Base-by-base conservation (phyloP, 2,797 vertebrate species). In the Chromis chromis region DNA sequence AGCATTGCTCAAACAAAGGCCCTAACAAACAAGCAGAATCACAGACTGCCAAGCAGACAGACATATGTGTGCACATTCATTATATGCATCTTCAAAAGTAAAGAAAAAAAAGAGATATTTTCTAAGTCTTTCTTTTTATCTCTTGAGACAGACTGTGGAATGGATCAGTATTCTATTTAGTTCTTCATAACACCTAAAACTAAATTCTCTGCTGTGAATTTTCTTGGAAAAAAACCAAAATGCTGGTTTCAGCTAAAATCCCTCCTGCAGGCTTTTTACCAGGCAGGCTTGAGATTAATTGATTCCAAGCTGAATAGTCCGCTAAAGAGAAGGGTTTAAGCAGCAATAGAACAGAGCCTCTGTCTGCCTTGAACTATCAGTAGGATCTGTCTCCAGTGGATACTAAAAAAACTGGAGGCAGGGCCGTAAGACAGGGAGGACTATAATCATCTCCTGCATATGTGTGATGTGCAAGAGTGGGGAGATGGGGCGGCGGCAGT, bases 391-490 rank as follows among this genome's bases (percentile, higher is more conserved):
- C 91, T 89, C 90, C 75, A 84, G 92, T 79, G 89, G 82, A 88
- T 89, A 88, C 81, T 85, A 81, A 88, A 92, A 88, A 89, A 86
- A 86, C 89, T 85, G 81, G 83, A 90, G 91, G 86, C 85, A 86
- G 82, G 84, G 88, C 89, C 86, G 78, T 85, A 89, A 90, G 90
- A 92, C 86, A 78, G 88, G 87, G 80, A 90, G 90, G 84, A 88
- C 90, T 91, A 88, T 94, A 91, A 93, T 94, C 91, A 92, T 90
- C 86, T 83, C 82, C 88, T 90, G 87, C 84, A 88, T 90, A 89
- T 90, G 88, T 90, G 85, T 61, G 84, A 77, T 89, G 79, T 84
- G 83, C 62, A 39, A 33, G 68, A 67, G 79, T 53, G 64, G 79
- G 54, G 86, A 78, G 84, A 85, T 82, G 91, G 84, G 85, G 90